Conservation (phyloP, 2,888 invertebrate genomes). For the Sarcophaga variegata region DNA sequence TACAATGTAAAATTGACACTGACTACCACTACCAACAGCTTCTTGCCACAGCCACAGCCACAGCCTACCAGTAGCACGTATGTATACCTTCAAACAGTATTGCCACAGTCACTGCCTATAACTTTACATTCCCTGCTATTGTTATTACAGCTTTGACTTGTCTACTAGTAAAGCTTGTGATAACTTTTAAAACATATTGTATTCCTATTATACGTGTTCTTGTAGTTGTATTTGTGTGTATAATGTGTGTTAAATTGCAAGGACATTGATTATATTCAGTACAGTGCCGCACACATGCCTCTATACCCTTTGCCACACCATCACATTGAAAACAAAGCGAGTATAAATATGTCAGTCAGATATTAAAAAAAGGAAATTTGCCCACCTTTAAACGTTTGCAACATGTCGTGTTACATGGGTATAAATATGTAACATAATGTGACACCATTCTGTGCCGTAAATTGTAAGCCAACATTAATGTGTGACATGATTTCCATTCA, state of each 20-base stretch:
- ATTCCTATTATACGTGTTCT: conserved; percentile 23
- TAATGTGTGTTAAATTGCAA: conserved; percentile 58
- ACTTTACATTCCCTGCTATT: background rate
- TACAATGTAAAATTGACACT: conserved; percentile 59
- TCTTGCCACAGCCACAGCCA: background rate
- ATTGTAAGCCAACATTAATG: background rate
- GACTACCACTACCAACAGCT: conserved; percentile 37
- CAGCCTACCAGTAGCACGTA: background rate
- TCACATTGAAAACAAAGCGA: background rate
- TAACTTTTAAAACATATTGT: conserved; percentile 31
- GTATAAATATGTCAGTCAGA: background rate
- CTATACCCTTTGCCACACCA: background rate
- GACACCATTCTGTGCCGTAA: too few relatives aligned
- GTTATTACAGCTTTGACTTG: conserved; percentile 29
- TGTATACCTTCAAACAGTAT: background rate
- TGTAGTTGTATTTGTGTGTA: conserved; percentile 29
- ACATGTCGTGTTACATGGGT: conserved; percentile 49
- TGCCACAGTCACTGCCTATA: background rate
- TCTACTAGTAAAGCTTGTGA: conserved; percentile 30
- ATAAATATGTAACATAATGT: background rate
- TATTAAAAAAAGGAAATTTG: conserved; percentile 10
- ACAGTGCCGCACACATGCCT: background rate
- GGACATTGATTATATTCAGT: conserved; percentile 14
- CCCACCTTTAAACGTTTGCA: conserved; percentile 47
- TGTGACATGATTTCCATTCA: conserved; percentile 5